Percentiles rank a stretch among this genome's conserved stretches.
Conservation (phyloP, 2,797 vertebrate genomes). For the Buphagus erythrorhynchus region DNA sequence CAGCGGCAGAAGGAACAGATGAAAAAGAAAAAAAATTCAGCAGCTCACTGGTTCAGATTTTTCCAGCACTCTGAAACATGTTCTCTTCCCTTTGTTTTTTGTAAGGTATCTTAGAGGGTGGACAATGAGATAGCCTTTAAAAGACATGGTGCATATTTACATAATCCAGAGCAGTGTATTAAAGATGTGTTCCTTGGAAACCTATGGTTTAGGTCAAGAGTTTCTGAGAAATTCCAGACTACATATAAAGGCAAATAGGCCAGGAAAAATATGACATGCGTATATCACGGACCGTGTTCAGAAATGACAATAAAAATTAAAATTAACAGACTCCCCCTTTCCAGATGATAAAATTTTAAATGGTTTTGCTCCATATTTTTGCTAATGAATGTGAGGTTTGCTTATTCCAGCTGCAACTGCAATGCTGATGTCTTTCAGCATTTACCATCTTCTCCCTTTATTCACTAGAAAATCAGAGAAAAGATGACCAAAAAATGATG, state of each 20-base stretch:
- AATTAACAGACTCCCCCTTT: not conserved
- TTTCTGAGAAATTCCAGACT: constrained; percentile 52
- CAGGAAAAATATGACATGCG: not conserved
- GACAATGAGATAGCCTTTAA: not conserved
- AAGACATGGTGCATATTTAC: not conserved
- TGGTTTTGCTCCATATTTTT: not conserved
- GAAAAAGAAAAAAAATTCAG: not conserved
- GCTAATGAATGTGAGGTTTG: not conserved
- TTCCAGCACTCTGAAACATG: not conserved
- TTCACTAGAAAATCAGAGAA: not conserved
- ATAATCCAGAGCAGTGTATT: not conserved
- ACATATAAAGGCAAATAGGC: not conserved
- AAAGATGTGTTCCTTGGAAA: not conserved
- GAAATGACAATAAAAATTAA: not conserved
- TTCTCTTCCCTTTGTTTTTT: not conserved
- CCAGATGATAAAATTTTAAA: not conserved
- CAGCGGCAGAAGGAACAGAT: constrained; percentile 2
- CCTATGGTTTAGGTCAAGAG: constrained; percentile 24
- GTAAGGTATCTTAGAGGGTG: not conserved
- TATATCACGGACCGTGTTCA: not conserved
- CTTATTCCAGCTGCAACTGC: not conserved
- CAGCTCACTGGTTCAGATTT: constrained; percentile 12
- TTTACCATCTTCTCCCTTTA: not conserved
- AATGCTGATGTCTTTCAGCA: not conserved
- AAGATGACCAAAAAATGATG: not conserved